Evolutionary conservation across 92 coral and sea anemone species (phyloP), one percentile per base, ranked within the genome.

Genomic region (Epizoanthus rinbou): DNA sequence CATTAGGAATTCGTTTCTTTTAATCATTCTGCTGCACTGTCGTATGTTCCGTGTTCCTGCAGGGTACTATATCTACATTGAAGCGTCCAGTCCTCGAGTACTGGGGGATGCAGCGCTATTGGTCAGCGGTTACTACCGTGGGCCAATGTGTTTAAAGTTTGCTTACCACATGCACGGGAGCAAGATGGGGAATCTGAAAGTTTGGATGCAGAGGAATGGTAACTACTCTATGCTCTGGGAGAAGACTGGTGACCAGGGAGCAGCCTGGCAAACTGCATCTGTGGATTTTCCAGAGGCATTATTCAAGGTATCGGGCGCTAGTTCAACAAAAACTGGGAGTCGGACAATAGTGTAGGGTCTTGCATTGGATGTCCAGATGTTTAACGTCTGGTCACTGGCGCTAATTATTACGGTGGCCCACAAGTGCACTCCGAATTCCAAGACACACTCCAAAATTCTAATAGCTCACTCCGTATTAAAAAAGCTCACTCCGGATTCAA

Each of bases 41-140:
- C 54, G 15, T 2, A 10, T 50, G 15, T 9, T 10, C 54, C 8
- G 54, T 13, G 13, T 33, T 25, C 4, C 25, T 31, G 4, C 41
- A 73, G 78, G 78, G 16, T 3, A 73, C n/a, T 73, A 73, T 6
- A 3, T 47, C 35, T 73, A 73, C n/a, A 73, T 73, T 24, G 78
- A 73, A 52, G 78, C 78, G 14, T 73, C 78, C 1, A 19, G 6
- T 15, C 78, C 78, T 8, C 57, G 78, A 7, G 60, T 5, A 15
- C 7, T 23, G 39, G 60, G 59, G n/a, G 78, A 73, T 22, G 28
- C 78, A 19, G 78, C 78, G 21, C 14, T 47, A 22, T 8, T 73
- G 60, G 78, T 19, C 78, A 73, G 78, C 33, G 78, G 78, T n/a
- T 73, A 73, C 78, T 73, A 73, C 59, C 37, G 53, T 15, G 78